These are phyloP conservation scores for Catharus ustulatus DNA, from an alignment of 2,797 vertebrate genomes.

Conservation along the genomic window DNA sequence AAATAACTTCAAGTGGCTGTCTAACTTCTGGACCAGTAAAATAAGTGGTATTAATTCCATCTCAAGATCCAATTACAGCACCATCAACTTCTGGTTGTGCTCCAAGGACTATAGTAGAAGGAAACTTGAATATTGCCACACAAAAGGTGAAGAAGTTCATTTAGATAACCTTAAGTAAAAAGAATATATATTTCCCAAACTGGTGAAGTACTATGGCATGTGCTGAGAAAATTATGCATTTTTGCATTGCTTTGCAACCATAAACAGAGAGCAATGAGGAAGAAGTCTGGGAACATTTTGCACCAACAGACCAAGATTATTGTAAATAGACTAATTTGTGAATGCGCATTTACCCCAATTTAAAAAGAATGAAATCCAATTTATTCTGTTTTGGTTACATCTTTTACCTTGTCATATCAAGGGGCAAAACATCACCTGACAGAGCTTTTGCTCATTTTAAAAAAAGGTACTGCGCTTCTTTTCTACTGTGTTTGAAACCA, in stretches of 20 bases:
- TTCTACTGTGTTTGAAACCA: not conserved
- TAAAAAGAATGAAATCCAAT: not conserved
- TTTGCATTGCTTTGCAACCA: not conserved
- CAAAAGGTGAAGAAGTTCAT: not conserved
- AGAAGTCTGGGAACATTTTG: not conserved
- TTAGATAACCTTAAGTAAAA: not conserved
- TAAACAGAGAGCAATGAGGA: not conserved
- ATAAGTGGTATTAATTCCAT: not conserved
- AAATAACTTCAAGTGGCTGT: constrained; percentile 4
- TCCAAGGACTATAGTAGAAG: not conserved
- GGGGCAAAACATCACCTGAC: not conserved
- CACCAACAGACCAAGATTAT: not conserved
- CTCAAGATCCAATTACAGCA: not conserved
- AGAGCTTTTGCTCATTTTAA: not conserved
- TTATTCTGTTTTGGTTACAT: not conserved
- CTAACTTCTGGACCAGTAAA: not conserved
- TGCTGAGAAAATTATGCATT: not conserved
- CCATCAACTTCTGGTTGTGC: not conserved
- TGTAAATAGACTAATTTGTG: not conserved
- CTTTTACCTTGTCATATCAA: not conserved
- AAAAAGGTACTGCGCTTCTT: not conserved
- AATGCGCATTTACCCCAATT: not conserved
- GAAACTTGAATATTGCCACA: not conserved
- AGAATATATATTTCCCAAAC: not conserved
- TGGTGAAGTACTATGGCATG: not conserved